Base-by-base conservation (phyloP, 1,140 invertebrate species). In the Cherax quadricarinatus region DNA sequence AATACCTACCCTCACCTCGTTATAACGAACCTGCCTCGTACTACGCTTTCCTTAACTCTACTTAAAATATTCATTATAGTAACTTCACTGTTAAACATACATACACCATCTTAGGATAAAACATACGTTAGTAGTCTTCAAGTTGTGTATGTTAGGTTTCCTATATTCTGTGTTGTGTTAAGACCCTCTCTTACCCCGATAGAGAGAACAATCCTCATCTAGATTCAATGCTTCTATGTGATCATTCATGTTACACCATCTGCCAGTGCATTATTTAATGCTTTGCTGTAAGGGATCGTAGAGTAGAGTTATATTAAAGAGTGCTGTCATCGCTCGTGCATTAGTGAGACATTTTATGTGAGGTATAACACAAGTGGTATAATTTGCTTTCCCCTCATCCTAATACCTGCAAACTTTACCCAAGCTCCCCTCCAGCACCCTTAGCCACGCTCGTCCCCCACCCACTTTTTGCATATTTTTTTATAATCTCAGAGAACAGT, bases 381-480 rank as follows among this genome's bases (percentile, higher is more conserved):
- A 81, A 81, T 81, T 81, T 81, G 79, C 79, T 51, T n/a, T 81
- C 79, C 79, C 79, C n/a, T 81, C 79, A 51, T 81, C 18, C 73
- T 87, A 87, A 87, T 87, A 87, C 85, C 85, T 87, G 85, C 85
- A 87, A 87, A 87, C 85, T 87, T 87, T 75, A 87, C 70, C 70
- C 79, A 18, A 57, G 48, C 85, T 24, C 73, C 49, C 73, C 48
- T 18, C 85, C 5, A 41, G 5, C 85, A 66, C 60, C 83, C 60
- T 85, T 60, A 57, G 30, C 83, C 62, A 16, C 83, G 24, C 83
- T 41, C 83, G 24, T 30, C 83, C 83, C 83, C 62, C 53, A 41
- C 30, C 30, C 30, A 41, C 30, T 41, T 84, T 53, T 62, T 60
- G 82, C 82, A 84, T 84, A 84, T 84, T 84, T 84, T 84, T 62